A percentile compares a stretch with the other conserved stretches of the same genome.
These are phyloP conservation scores for Coptodon rendalli DNA, from an alignment of 2,113 vertebrate genomes.

Conservation along the genomic window DNA sequence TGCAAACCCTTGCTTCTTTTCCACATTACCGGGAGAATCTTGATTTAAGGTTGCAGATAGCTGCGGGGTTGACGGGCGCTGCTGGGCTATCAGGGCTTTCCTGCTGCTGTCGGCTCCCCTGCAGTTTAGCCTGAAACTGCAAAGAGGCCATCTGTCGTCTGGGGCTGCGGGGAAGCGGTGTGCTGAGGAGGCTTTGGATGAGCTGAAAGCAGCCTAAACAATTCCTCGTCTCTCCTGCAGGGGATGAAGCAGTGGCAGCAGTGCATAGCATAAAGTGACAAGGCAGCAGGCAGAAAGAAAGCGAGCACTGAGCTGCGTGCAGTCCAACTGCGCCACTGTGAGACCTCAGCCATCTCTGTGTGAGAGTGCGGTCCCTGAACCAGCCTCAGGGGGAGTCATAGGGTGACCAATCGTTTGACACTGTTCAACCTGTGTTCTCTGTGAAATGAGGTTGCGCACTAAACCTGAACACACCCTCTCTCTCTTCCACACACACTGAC, in stretches of 20 bases:
- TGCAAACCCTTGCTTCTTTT: background rate
- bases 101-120: background rate
- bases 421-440: background rate
- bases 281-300: background rate
- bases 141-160: conserved; percentile 24
- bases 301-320: background rate
- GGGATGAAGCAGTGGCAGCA: background rate
- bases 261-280: background rate
- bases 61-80: background rate
- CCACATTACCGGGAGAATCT: background rate
- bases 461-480: background rate
- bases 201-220: background rate
- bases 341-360: background rate
- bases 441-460: background rate
- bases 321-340: background rate
- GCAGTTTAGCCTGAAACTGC: conserved; percentile 7
- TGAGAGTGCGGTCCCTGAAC: background rate
- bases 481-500: background rate
- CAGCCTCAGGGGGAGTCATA: background rate
- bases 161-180: background rate
- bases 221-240: conserved; percentile 1
- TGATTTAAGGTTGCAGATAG: background rate
- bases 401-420: conserved; percentile 7
- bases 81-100: background rate
- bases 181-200: background rate